Conservation (phyloP, 1,140 invertebrate species). For the Hestina assimilis region DNA sequence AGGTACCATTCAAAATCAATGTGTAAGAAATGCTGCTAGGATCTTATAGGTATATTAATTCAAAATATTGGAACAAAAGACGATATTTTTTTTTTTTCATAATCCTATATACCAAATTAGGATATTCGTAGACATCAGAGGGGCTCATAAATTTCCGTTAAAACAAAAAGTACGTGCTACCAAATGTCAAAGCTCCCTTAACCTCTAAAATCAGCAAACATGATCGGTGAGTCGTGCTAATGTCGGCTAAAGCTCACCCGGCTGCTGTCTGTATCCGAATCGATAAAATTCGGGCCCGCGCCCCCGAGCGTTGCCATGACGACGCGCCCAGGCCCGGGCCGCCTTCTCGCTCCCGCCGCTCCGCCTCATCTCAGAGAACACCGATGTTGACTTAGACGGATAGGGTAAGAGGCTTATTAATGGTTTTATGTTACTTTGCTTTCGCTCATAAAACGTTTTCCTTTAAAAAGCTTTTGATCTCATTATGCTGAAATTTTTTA, state of each 20-base stretch:
- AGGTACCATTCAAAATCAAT: too few relatives aligned
- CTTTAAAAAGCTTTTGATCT: slow-evolving; percentile 21
- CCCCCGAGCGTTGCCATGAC: slow-evolving; percentile 67
- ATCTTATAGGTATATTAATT: too few relatives aligned
- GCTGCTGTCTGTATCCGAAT: slow-evolving; percentile 74
- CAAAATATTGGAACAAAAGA: too few relatives aligned
- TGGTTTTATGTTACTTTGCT: slow-evolving; percentile 71
- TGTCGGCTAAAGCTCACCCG: slow-evolving; percentile 59
- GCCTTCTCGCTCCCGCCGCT: slow-evolving; percentile 37
- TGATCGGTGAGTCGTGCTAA: slow-evolving; percentile 69
- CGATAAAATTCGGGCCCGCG: slow-evolving; percentile 75
- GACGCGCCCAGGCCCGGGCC: slow-evolving; percentile 42
- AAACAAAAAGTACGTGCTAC: slow-evolving; percentile 49
- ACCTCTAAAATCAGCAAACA: slow-evolving; percentile 71
- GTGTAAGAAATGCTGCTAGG: too few relatives aligned
- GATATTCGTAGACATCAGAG: background rate
- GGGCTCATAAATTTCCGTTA: slow-evolving; percentile 40
- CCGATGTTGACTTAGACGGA: slow-evolving; percentile 77
- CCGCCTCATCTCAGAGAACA: slow-evolving; percentile 60
- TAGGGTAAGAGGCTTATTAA: slow-evolving; percentile 78
- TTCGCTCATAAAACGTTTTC: slow-evolving; percentile 33
- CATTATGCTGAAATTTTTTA: slow-evolving; percentile 3
- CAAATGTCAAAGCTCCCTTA: slow-evolving; percentile 69
- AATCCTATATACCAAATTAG: too few relatives aligned
- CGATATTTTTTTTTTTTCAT: too few relatives aligned